A percentile compares a stretch with the other conserved stretches of the same genome.
phyloP scores from a whole-genome alignment of 2,888 invertebrate genomes.

The Tenthredo notha region DNA sequence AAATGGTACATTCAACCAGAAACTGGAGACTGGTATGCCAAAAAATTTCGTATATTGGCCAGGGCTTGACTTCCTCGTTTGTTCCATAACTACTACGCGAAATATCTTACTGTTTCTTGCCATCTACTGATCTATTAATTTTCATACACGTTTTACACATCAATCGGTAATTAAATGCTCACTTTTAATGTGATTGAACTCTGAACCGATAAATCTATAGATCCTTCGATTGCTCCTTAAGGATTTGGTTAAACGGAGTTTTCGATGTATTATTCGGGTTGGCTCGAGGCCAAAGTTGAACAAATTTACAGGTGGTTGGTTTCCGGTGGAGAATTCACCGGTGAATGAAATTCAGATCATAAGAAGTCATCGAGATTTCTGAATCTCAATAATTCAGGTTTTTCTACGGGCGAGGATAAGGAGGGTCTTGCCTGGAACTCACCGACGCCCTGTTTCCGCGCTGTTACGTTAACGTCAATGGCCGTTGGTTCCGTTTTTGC shows the following conservation, averaged over 20 bases:
- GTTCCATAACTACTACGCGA: neutral
- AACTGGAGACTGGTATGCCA: neutral
- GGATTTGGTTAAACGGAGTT: neutral
- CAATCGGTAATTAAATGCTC: neutral
- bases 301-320: constrained; percentile 64
- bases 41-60: neutral
- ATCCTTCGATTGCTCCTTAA: neutral
- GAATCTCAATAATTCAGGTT: neutral
- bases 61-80: neutral
- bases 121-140: neutral
- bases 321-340: constrained; percentile 14
- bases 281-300: constrained; percentile 17
- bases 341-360: neutral
- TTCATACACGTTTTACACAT: neutral
- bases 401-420: neutral
- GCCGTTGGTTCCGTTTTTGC: neutral
- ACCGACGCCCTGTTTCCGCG: constrained; percentile 30
- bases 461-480: constrained; percentile 7
- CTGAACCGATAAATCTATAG: neutral
- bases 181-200: neutral
- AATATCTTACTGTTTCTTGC: neutral
- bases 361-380: neutral
- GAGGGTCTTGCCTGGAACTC: constrained; percentile 9
- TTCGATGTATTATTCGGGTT: neutral
- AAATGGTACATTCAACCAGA: neutral